Evolutionary conservation across 2,888 invertebrate genomes (phyloP), one percentile per base, ranked within the genome.

Genomic region (Callimorpha dominula): DNA sequence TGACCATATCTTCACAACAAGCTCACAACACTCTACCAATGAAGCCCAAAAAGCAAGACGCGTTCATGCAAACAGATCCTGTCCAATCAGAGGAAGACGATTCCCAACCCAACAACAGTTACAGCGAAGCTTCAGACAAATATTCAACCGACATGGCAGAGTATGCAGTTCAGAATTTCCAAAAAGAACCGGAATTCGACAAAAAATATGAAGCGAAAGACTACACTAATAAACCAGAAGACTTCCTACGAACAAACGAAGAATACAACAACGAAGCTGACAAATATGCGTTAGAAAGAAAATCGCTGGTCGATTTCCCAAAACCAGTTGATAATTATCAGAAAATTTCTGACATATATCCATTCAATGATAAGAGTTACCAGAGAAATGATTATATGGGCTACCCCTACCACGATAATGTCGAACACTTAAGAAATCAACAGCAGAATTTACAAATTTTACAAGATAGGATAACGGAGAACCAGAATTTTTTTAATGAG

Each of bases 1-100:
- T 92, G 4, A 84, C 92, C 0, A 80, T 92, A 6, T 83, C 91
- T 0, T 89, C 91, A 0, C 86, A 85, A 0, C 86, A 86, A 14
- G 73, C 82, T 1, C 69, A 72, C 1, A 65, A 43, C 42, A 46
- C 74, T 0, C 75, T 75, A 12, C 6, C 75, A 77, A 68, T 72
- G 0, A 95, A 92, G 73, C 93, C 95, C 0, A 90, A 91, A 46
- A 96, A 95, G 57, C 95, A 95, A 60, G 96, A 96, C 74, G 96
- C 96, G 0, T 87, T 93, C 67, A 96, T 96, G 94, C 96, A 96
- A 77, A 96, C 96, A 0, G 96, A 96, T 74, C 95, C 96, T 0
- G 88, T 93, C 0, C 88, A 87, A 0, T 90, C 90, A 0, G 94
- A 93, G 5, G 95, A 93, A 6, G 94, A 94, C 4, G 92, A 93